Conservation (phyloP, 2,797 vertebrate genomes). For the Hafferia zeledoni region DNA sequence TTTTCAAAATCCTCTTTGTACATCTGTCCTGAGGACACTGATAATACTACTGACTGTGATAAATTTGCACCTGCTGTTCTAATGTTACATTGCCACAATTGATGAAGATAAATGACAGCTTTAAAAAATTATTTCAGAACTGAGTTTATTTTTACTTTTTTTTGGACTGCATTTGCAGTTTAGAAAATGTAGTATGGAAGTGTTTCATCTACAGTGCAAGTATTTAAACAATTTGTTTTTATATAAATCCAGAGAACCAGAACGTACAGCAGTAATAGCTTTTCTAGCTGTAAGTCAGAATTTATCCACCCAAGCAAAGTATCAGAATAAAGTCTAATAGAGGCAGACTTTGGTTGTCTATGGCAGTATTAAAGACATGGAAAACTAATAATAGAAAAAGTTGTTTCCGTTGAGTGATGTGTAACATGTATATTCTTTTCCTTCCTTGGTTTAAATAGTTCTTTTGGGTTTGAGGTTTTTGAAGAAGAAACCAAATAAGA, state of each 20-base stretch:
- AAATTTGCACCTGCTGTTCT: background rate
- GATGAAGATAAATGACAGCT: background rate
- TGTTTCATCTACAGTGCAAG: background rate
- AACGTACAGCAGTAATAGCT: background rate
- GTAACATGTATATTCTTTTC: constrained; percentile 66
- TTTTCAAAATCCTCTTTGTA: background rate
- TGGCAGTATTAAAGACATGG: constrained; percentile 46
- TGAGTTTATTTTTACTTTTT: background rate
- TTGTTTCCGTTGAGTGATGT: constrained; percentile 60
- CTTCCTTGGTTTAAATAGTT: constrained; percentile 71
- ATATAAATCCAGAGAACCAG: background rate
- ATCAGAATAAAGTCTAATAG: background rate
- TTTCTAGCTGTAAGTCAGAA: constrained; percentile 24
- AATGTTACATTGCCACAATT: background rate
- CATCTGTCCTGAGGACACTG: background rate
- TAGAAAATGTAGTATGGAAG: background rate
- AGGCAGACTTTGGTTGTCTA: constrained; percentile 42
- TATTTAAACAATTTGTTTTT: background rate
- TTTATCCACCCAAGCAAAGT: constrained; percentile 11
- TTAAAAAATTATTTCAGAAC: background rate
- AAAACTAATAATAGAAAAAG: constrained; percentile 72
- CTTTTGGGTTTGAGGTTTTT: constrained; percentile 73
- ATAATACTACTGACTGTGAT: background rate
- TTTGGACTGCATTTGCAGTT: background rate
- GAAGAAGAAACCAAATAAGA: constrained; percentile 69